phyloP scores from a whole-genome alignment of 2,888 invertebrate species.

The Nineta flava region DNA sequence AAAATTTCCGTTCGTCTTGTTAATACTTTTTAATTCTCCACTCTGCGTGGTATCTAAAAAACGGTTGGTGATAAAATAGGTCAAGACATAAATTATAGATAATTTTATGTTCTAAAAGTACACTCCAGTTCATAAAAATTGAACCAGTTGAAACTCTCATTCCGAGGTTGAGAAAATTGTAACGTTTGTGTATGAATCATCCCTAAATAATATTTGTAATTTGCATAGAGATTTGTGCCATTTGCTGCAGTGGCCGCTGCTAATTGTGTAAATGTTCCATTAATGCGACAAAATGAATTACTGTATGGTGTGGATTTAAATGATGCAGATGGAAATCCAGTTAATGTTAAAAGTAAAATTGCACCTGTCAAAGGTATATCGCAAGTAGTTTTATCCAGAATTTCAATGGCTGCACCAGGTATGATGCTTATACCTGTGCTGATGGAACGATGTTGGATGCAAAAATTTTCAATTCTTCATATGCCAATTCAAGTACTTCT shows the following conservation, averaged over 20 bases:
- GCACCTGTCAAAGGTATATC: conserved; percentile 74
- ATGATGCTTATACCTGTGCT: conserved; percentile 75
- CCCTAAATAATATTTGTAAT: too few species aligned
- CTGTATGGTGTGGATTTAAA: conserved; percentile 59
- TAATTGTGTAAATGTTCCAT: conserved; percentile 95
- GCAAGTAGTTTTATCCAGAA: conserved; percentile 57
- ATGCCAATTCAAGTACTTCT: conserved; percentile 67
- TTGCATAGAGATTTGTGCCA: conserved; percentile 89
- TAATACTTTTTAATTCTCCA: too few species aligned
- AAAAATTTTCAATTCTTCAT: conserved; percentile 54
- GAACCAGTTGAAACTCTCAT: too few species aligned
- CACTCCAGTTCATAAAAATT: too few species aligned
- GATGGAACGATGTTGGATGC: conserved; percentile 73
- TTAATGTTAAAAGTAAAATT: conserved; percentile 36
- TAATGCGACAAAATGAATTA: conserved; percentile 87
- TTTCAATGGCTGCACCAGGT: conserved; percentile 77
- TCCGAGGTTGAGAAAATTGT: too few species aligned
- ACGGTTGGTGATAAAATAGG: too few species aligned
- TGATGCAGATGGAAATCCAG: conserved; percentile 46
- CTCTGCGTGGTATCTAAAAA: too few species aligned
- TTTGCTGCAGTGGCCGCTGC: conserved; percentile 92
- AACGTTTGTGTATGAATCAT: too few species aligned
- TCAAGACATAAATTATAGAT: too few species aligned
- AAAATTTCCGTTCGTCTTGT: too few species aligned
- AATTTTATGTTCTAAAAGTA: too few species aligned